Base-by-base conservation (phyloP, 2,888 invertebrate genomes). In the Xestobium rufovillosum region DNA sequence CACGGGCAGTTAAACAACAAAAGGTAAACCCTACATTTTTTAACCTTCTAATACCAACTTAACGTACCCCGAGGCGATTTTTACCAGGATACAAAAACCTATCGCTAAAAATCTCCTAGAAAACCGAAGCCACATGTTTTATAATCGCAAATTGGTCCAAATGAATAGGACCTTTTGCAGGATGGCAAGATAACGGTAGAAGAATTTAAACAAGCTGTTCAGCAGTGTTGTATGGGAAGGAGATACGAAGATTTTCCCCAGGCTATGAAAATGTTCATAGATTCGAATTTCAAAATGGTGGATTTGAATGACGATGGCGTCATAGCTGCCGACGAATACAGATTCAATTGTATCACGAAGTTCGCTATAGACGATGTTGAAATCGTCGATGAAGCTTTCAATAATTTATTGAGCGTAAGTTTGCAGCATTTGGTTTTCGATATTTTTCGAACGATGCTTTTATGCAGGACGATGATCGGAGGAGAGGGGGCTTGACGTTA, bases 251-350 rank as follows among this genome's bases (percentile, higher is more conserved):
- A 86, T 41, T 86, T 88, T 56, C 87, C 87, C 0, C 83, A 86
- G 64, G 84, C 87, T 3, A 83, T 87, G 82, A 84, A 79, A 57
- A 83, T 85, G 59, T 87, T 87, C 61, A 87, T 87, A 57, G 86
- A 87, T 61, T 78, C 81, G 34, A 85, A 85, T 65, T 88, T 87
- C 62, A 79, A 79, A 57, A 75, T 84, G 72, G 78, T 86, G 28
- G 87, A 88, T 56, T 71, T 85, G 39, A 84, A 87, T 55, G 77
- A 76, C 38, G 87, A 88, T 53, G 87, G 87, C 2, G 73, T 85
- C 8, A 78, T 88, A 43, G 83, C 77, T 8, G 68, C 83, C 1
- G 84, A 87, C 45, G 87, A 88, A 67, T 88, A 78, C 64, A 74
- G 87, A 54, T 85, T 84, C 60, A 86, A 84, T 64, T 85, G 85